A percentile compares a stretch with the other conserved stretches of the same genome.
phyloP scores from a whole-genome alignment of 1,140 invertebrate species.

The Oncopeltus fasciatus region DNA sequence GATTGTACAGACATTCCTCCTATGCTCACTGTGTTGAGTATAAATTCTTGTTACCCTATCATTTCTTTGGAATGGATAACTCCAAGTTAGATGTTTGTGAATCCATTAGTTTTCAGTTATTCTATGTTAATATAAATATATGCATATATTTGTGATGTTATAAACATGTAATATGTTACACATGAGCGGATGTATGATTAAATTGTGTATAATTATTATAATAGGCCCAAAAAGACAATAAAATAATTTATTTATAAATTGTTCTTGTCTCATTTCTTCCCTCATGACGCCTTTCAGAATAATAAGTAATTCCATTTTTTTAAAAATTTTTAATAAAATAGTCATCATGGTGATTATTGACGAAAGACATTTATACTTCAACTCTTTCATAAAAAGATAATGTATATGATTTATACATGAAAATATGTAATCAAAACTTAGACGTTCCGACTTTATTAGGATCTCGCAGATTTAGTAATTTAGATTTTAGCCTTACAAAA shows the following conservation, averaged over 20 bases:
- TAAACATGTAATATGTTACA: constrained; percentile 3
- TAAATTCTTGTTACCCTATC: not conserved
- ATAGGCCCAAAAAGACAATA: constrained; percentile 21
- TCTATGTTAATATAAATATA: not conserved
- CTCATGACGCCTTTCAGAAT: too few relatives aligned
- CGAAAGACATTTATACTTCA: too few relatives aligned
- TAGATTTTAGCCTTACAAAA: too few relatives aligned
- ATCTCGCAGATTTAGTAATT: too few relatives aligned
- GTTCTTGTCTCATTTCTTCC: too few relatives aligned
- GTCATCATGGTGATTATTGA: too few relatives aligned
- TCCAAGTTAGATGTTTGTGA: constrained; percentile 10
- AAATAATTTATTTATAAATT: constrained; percentile 21
- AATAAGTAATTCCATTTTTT: too few relatives aligned
- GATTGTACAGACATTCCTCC: not conserved
- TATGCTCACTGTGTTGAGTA: not conserved
- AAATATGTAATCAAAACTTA: too few relatives aligned
- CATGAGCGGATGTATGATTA: not conserved
- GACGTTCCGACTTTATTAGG: too few relatives aligned
- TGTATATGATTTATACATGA: too few relatives aligned
- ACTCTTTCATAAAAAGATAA: too few relatives aligned
- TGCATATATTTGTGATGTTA: not conserved
- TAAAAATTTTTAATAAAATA: too few relatives aligned
- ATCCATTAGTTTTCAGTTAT: constrained; percentile 1
- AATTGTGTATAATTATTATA: constrained; percentile 14
- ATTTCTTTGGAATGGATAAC: not conserved